phyloP scores from a whole-genome alignment of 2,888 invertebrate genomes.

The Hypomecis punctinalis region DNA sequence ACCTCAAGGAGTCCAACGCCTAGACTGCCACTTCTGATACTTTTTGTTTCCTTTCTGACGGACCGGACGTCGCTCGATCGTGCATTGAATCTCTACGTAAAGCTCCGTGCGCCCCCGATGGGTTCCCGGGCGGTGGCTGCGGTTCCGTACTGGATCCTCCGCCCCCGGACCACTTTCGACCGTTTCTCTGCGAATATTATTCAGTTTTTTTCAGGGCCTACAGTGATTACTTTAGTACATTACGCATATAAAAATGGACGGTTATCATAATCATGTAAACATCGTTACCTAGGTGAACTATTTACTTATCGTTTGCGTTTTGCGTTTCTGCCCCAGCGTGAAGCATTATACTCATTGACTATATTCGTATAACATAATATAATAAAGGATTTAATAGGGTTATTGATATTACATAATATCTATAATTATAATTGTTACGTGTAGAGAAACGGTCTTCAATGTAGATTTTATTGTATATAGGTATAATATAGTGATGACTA shows the following conservation, averaged over 20 bases:
- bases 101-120: constrained; percentile 27
- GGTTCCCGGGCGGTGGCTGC: constrained; percentile 25
- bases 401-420: constrained; percentile 46
- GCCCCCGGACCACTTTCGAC: constrained; percentile 49
- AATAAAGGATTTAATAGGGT: constrained; percentile 28
- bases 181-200: constrained; percentile 56
- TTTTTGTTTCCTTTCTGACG: constrained; percentile 17
- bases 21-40: constrained; percentile 69
- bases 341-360: not conserved
- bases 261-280: not conserved
- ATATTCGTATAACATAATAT: constrained; percentile 17
- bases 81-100: constrained; percentile 3
- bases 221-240: not conserved
- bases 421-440: constrained; percentile 41
- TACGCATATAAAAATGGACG: constrained; percentile 4
- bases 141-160: constrained; percentile 1
- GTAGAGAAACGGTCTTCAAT: constrained; percentile 65
- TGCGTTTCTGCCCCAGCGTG: constrained; percentile 27
- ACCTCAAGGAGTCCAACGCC: constrained; percentile 96
- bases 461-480: constrained; percentile 75
- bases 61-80: constrained; percentile 2
- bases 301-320: constrained; percentile 26
- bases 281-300: constrained; percentile 3
- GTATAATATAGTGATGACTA: constrained; percentile 60
- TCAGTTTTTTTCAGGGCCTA: constrained; percentile 14